A percentile compares a stretch with the other conserved stretches of the same genome.
phyloP scores from a whole-genome alignment of 2,797 vertebrate species.

The Tokudaia muenninki region DNA sequence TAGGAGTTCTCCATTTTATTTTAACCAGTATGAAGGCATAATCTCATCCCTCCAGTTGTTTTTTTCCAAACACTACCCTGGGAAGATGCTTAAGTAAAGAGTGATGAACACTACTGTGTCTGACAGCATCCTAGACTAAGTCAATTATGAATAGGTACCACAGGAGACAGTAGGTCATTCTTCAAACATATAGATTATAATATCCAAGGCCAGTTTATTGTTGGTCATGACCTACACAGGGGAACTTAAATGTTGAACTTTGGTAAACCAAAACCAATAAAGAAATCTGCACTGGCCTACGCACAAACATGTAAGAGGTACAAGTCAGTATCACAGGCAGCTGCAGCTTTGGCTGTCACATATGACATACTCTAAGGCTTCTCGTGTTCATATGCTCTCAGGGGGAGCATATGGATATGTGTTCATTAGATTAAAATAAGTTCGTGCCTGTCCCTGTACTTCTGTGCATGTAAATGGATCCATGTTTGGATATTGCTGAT shows the following conservation, averaged over 20 bases:
- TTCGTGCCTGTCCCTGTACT: neutral
- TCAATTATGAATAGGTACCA: slow-evolving; percentile 10
- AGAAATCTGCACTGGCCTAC: neutral
- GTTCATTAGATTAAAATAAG: slow-evolving; percentile 19
- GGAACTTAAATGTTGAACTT: slow-evolving; percentile 33
- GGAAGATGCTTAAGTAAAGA: slow-evolving; percentile 1
- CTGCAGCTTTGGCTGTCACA: neutral
- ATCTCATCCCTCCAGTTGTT: neutral
- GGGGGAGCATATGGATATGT: neutral
- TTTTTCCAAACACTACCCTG: neutral
- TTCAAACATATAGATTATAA: neutral
- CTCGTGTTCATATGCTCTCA: neutral
- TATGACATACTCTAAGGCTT: neutral
- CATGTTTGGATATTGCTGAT: neutral
- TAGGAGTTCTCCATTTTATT: neutral
- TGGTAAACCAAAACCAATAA: neutral
- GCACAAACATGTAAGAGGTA: neutral
- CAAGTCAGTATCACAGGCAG: neutral
- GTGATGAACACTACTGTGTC: neutral
- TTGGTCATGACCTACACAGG: neutral
- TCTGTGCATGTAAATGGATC: neutral
- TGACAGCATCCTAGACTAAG: slow-evolving; percentile 4
- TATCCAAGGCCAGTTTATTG: neutral
- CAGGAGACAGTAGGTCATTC: neutral
- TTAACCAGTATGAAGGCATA: slow-evolving; percentile 6